Evolutionary conservation across 2,113 vertebrate species (phyloP).

Genomic region (Catagonus wagneri): DNA sequence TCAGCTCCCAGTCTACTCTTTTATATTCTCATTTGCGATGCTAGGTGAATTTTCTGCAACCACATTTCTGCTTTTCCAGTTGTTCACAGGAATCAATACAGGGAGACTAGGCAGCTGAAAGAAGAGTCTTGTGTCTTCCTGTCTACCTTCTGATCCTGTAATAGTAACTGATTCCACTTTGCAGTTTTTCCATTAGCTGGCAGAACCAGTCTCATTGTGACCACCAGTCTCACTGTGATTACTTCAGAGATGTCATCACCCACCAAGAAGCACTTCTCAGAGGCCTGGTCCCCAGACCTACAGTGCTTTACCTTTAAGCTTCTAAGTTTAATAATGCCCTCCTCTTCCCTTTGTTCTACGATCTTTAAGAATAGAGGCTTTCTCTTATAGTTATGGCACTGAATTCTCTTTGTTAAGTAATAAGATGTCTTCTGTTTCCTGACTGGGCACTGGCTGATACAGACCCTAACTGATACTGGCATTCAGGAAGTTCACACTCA

Average conservation of each 20-base stretch:
- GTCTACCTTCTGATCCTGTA: background rate
- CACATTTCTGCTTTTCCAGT: background rate
- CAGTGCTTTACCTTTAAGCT: background rate
- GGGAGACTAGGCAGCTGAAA: background rate
- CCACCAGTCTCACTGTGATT: background rate
- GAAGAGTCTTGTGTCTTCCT: background rate
- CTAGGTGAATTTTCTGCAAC: background rate
- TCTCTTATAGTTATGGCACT: background rate
- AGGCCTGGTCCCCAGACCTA: background rate
- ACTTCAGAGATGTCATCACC: background rate
- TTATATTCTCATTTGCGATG: background rate
- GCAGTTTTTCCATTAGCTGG: background rate
- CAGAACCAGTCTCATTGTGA: background rate
- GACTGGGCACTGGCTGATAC: background rate
- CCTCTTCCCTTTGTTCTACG: background rate
- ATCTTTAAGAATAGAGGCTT: background rate
- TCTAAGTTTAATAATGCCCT: constrained; percentile 3
- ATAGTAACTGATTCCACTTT: background rate
- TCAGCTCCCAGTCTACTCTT: background rate
- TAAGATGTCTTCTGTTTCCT: background rate
- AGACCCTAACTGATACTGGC: constrained; percentile 84
- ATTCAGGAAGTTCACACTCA: constrained; percentile 90
- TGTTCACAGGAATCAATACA: background rate
- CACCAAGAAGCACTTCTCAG: background rate
- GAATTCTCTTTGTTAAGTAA: background rate